Evolutionary conservation across 2,113 vertebrate species (phyloP).

Genomic region (Rattus rattus): DNA sequence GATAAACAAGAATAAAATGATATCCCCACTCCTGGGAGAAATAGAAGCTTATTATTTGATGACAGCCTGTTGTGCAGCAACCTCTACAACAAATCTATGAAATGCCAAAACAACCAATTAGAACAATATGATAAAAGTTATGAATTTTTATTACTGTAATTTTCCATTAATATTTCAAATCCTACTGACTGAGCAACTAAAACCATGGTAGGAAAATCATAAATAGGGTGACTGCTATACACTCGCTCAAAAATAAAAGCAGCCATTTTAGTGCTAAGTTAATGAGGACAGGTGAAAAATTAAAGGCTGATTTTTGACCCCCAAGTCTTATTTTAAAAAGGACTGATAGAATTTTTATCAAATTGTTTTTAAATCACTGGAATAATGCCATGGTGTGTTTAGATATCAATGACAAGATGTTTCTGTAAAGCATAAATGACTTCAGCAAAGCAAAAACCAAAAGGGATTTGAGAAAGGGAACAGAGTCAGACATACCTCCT

Average conservation of each 20-base stretch:
- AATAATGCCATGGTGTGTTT: background rate
- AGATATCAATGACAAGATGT: background rate
- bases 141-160: background rate
- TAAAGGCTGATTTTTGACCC: background rate
- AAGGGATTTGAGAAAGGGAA: background rate
- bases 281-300: background rate
- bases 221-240: background rate
- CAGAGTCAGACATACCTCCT: slow-evolving; percentile 89
- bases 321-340: background rate
- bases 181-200: background rate
- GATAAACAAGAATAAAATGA: background rate
- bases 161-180: background rate
- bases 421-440: background rate
- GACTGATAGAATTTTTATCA: background rate
- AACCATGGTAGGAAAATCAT: background rate
- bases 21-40: background rate
- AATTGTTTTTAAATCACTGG: slow-evolving; percentile 38
- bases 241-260: background rate
- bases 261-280: background rate
- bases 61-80: background rate
- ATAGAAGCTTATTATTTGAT: background rate
- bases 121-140: background rate
- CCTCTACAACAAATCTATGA: background rate
- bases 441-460: background rate
- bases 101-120: background rate